phyloP scores from a whole-genome alignment of 2,113 vertebrate genomes.

The Oplegnathus fasciatus region DNA sequence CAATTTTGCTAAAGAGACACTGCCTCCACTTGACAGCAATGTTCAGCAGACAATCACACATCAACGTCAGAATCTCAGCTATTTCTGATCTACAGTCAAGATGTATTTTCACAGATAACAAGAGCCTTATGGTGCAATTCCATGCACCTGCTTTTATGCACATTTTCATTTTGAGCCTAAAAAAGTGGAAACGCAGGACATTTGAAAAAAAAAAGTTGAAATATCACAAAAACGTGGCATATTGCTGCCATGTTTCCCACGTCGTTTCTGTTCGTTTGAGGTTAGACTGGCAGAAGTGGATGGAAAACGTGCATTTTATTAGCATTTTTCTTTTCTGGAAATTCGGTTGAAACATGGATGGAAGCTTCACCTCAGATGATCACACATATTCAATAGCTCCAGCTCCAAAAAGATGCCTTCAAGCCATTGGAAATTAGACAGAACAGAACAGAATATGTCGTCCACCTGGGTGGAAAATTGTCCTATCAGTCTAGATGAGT shows the following conservation, averaged over 20 bases:
- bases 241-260: background rate
- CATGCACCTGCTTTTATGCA: background rate
- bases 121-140: background rate
- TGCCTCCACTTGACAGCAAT: background rate
- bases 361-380: slow-evolving; percentile 19
- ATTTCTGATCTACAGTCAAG: background rate
- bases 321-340: slow-evolving; percentile 4
- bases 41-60: slow-evolving; percentile 14
- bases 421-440: slow-evolving; percentile 14
- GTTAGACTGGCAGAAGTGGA: background rate
- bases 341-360: background rate
- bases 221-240: background rate
- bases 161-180: background rate
- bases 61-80: background rate
- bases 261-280: slow-evolving; percentile 21
- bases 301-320: too few relatives aligned
- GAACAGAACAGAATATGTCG: background rate
- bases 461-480: slow-evolving; percentile 24
- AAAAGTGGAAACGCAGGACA: background rate
- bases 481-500: slow-evolving; percentile 26
- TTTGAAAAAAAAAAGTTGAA: background rate
- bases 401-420: slow-evolving; percentile 13
- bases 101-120: background rate
- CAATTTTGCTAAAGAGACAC: slow-evolving; percentile 1
- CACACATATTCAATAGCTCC: slow-evolving; percentile 2